Evolutionary conservation across 1,140 invertebrate species (phyloP), one percentile per base, ranked within the genome.

Genomic region (Campoletis sonorensis): DNA sequence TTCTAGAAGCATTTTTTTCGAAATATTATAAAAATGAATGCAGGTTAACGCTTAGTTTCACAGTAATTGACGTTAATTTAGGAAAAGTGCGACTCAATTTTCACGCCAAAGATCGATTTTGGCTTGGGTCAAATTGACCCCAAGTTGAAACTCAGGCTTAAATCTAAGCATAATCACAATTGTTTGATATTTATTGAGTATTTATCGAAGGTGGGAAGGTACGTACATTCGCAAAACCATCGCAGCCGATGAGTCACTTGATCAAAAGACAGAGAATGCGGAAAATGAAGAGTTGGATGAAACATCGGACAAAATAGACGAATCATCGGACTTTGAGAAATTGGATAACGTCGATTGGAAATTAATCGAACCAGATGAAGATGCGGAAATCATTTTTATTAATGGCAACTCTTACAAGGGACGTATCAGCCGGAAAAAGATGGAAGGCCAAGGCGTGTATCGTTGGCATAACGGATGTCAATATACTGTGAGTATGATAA

Each of bases 361-460:
- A 33, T 26, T 87, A 51, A 67, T 15, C 72, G n/a, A 78, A 11
- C 84, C 71, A 0, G 87, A 88, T 58, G 86, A 88, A 84, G 77
- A 85, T 64, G 92, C 88, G 13, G 79, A 90, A 33, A 90, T 93
- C 58, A 84, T 64, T 18, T 93, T 93, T 79, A 85, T 86, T 18
- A 93, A 92, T 79, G 90, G 89, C 15, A 92, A 92, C 81, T 54
- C 88, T 2, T 93, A 93, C 75, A 89, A 87, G 81, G 93, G 93
- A 37, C 87, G 88, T 30, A 87, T 93, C 70, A 92, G 89, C 21
- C 91, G 89, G 84, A 93, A 92, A 83, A 89, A 89, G 81, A 93
- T 93, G 92, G 89, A 93, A 49, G 93, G 93, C 0, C 90, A 92
- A 79, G 93, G 93, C 13, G 88, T 86, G 0, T 94, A 92, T 81